These are phyloP conservation scores for Liasis olivaceus DNA, from an alignment of 2,797 vertebrate species.

Conservation along the genomic window DNA sequence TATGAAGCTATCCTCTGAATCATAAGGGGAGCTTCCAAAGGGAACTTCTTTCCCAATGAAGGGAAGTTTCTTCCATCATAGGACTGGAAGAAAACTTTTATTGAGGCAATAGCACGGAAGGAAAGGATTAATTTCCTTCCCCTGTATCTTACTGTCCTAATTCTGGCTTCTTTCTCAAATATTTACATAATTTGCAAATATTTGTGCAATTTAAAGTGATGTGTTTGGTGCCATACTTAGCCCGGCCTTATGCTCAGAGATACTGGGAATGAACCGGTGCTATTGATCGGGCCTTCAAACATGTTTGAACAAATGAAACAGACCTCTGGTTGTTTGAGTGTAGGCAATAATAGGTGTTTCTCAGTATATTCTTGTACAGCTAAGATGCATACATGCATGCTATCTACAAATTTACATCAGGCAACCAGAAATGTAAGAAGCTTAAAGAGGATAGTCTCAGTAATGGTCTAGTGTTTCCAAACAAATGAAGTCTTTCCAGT, in stretches of 20 bases:
- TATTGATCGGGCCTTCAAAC: background rate
- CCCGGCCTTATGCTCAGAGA: background rate
- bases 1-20: background rate
- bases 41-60: background rate
- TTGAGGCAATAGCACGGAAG: background rate
- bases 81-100: background rate
- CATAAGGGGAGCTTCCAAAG: background rate
- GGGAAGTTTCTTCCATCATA: no score
- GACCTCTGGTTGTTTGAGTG: background rate
- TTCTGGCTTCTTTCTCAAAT: background rate
- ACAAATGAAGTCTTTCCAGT: background rate
- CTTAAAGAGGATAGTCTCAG: background rate
- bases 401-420: background rate
- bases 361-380: background rate
- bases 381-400: background rate
- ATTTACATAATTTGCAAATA: background rate
- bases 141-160: background rate
- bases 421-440: background rate
- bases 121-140: background rate
- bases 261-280: background rate
- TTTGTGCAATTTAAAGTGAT: background rate
- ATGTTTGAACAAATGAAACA: background rate
- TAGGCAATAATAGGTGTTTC: background rate
- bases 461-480: background rate
- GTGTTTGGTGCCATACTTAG: background rate